Percentiles rank a stretch among this genome's conserved stretches.
Evolutionary conservation across 2,113 vertebrate genomes (phyloP).

Genomic region (Cercopithecus mona): DNA sequence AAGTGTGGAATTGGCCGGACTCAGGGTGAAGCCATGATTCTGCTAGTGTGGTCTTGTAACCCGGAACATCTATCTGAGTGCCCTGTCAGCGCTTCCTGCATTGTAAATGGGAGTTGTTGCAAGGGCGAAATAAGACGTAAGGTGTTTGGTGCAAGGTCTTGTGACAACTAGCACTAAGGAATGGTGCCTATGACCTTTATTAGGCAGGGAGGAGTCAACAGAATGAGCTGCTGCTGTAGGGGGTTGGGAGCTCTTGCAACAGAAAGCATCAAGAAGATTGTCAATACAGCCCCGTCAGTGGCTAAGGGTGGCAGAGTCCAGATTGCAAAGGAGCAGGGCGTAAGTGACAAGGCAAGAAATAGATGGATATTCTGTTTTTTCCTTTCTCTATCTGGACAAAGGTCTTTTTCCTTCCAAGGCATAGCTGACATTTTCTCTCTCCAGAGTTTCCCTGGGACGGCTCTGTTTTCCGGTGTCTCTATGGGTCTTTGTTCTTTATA

Average conservation of each 20-base stretch:
- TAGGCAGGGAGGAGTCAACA: background rate
- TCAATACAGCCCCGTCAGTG: accelerated
- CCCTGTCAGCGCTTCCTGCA: background rate
- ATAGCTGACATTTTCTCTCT: too few species aligned
- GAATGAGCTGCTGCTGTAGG: background rate
- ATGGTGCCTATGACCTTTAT: background rate
- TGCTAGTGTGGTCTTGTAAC: background rate
- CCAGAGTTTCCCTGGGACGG: background rate
- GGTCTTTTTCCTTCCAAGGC: background rate
- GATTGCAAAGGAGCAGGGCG: background rate
- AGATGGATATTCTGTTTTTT: background rate
- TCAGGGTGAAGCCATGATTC: accelerated
- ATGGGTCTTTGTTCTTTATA: background rate
- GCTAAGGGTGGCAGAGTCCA: too few species aligned
- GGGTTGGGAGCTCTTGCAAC: background rate
- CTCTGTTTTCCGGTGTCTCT: background rate
- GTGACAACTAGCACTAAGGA: accelerated
- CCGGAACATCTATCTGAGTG: too few species aligned
- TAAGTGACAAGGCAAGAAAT: background rate
- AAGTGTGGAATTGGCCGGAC: background rate
- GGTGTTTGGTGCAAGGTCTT: background rate
- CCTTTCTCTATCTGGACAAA: background rate
- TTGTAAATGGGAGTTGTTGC: background rate
- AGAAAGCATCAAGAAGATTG: background rate
- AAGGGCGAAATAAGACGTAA: background rate